Percentiles rank a stretch among this genome's conserved stretches.
Evolutionary conservation across 2,113 vertebrate species (phyloP).

Genomic region (Melozone crissalis): DNA sequence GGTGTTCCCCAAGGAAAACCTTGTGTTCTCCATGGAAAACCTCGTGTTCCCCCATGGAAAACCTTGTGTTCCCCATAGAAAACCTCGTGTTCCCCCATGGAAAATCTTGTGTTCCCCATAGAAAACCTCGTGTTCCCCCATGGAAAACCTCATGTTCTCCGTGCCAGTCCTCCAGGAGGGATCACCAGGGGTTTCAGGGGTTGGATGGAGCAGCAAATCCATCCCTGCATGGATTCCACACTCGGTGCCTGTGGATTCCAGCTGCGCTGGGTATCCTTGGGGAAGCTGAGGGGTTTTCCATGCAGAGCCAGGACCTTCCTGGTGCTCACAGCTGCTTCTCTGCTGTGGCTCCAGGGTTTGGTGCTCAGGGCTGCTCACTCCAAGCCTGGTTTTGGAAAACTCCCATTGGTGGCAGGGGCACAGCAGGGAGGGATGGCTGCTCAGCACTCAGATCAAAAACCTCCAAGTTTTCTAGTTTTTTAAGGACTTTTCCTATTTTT

Average conservation of each 20-base stretch:
- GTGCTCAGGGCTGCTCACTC: background rate
- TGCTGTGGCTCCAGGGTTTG: fast-evolving
- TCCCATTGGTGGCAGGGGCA: fast-evolving
- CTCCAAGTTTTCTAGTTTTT: fast-evolving
- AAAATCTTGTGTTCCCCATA: background rate
- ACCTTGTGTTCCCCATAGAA: background rate
- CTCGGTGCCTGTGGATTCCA: fast-evolving
- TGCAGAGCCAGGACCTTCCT: fast-evolving
- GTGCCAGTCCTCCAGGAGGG: background rate
- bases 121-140: background rate
- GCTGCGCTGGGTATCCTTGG: fast-evolving
- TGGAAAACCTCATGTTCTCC: background rate
- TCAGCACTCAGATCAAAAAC: fast-evolving
- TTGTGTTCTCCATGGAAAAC: background rate
- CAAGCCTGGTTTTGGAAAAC: background rate
- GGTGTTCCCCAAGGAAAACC: background rate
- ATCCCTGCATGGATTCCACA: fast-evolving
- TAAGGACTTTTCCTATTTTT: background rate
- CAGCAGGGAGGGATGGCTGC: background rate
- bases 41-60: background rate
- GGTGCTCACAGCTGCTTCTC: background rate
- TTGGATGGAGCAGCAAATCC: background rate
- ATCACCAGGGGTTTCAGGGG: background rate
- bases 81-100: background rate
- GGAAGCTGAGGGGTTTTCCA: background rate